Percentiles rank a stretch among this genome's conserved stretches.
These are phyloP conservation scores for Dipodomys spectabilis DNA, from an alignment of 2,113 vertebrate species.

Conservation along the genomic window DNA sequence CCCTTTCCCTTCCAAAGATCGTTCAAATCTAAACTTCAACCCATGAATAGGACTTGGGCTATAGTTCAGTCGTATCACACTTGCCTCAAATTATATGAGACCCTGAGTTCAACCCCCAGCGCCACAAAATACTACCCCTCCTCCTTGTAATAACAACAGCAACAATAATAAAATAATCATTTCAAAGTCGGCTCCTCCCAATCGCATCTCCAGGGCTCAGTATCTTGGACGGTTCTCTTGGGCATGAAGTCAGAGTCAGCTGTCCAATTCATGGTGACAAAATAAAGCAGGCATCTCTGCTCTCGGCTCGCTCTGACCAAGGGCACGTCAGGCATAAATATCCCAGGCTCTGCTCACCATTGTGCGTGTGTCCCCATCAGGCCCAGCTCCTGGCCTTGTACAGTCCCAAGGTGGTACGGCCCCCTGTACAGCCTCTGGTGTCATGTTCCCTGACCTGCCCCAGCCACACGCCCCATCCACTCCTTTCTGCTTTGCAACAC, in stretches of 20 bases:
- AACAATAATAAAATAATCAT: not conserved
- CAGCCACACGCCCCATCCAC: fast-evolving
- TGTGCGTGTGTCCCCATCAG: too few species aligned
- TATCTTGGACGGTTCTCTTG: not conserved
- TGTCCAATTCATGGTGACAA: not conserved
- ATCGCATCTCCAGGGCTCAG: not conserved
- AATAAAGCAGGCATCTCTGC: fast-evolving
- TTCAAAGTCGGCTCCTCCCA: not conserved
- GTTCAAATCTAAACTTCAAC: not conserved
- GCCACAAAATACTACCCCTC: too few species aligned
- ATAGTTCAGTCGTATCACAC: not conserved
- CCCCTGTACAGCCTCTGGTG: fast-evolving
- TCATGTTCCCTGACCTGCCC: not conserved
- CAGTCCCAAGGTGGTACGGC: fast-evolving
- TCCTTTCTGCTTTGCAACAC: not conserved
- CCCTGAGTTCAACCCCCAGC: too few species aligned
- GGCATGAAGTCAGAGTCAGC: not conserved
- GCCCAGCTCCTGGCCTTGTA: too few species aligned
- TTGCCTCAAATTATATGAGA: not conserved
- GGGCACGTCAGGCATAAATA: too few species aligned
- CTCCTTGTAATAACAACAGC: too few species aligned
- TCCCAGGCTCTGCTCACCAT: fast-evolving
- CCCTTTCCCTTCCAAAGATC: too few species aligned
- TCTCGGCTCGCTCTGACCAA: not conserved
- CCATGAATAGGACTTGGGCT: not conserved